A percentile compares a stretch with the other conserved stretches of the same genome.
phyloP scores from a whole-genome alignment of 1,140 invertebrate genomes.

The Platorchestia sp. region DNA sequence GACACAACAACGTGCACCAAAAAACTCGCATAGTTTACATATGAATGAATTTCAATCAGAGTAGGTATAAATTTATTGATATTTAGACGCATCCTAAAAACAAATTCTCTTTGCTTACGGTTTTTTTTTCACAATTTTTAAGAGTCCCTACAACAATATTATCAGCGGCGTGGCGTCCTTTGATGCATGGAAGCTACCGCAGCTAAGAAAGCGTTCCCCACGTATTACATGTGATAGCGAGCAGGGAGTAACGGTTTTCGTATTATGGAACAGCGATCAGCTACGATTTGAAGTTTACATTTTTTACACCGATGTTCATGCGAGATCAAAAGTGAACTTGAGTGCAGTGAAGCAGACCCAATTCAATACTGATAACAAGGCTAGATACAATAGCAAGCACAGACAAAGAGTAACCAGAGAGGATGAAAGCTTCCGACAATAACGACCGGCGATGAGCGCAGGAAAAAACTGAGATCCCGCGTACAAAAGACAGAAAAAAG shows the following conservation, averaged over 20 bases:
- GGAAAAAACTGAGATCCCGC: background rate
- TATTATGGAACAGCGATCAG: background rate
- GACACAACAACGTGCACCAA: too few species aligned
- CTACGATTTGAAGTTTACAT: background rate
- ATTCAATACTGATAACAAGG: background rate
- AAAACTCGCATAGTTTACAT: too few species aligned
- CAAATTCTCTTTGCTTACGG: too few species aligned
- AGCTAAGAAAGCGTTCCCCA: too few species aligned
- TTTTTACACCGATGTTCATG: background rate
- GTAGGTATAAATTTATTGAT: too few species aligned
- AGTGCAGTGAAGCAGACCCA: too few species aligned
- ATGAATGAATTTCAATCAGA: too few species aligned
- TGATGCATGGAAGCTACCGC: too few species aligned
- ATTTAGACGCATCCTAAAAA: too few species aligned
- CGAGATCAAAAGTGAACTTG: background rate
- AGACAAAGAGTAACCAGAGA: background rate
- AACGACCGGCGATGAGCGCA: background rate
- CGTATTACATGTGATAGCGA: background rate
- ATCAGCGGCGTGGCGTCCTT: too few species aligned
- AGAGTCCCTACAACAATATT: background rate
- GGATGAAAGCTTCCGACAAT: background rate
- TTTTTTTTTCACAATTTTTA: too few species aligned
- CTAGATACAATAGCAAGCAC: background rate
- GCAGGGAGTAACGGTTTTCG: background rate
- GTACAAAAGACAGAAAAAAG: background rate